Evolutionary conservation across 2,888 invertebrate species (phyloP).

Genomic region (Peribatodes rhomboidaria): DNA sequence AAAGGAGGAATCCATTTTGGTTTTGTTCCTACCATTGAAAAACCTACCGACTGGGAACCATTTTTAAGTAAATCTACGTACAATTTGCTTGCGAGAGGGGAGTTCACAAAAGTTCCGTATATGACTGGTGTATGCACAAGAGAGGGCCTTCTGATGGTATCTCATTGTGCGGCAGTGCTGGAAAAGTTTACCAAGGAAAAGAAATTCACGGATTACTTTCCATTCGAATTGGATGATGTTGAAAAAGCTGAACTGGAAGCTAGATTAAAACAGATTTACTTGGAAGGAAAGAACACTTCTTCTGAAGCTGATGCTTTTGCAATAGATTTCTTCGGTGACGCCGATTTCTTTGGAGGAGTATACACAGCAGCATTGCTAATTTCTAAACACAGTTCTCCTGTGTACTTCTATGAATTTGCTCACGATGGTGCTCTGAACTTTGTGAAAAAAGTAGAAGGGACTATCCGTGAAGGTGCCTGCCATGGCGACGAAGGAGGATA

Average conservation of each 20-base stretch:
- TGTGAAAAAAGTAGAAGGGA: conserved; percentile 74
- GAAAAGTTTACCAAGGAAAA: conserved; percentile 60
- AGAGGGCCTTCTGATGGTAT: conserved; percentile 76
- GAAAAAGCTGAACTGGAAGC: conserved; percentile 60
- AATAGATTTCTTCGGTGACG: conserved; percentile 81
- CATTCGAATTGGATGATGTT: conserved; percentile 61
- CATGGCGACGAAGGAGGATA: conserved; percentile 88
- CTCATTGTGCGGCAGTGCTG: conserved; percentile 47
- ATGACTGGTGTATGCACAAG: conserved; percentile 80
- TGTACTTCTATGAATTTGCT: conserved; percentile 87
- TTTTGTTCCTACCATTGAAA: conserved; percentile 81
- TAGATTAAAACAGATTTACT: conserved; percentile 75
- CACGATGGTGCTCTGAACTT: conserved; percentile 85
- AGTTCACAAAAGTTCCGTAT: conserved; percentile 79
- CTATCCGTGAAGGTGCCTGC: conserved; percentile 81
- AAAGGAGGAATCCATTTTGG: conserved; percentile 77
- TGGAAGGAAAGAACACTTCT: conserved; percentile 66
- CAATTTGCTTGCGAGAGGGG: conserved; percentile 68
- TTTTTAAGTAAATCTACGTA: conserved; percentile 77
- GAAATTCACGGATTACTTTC: conserved; percentile 66
- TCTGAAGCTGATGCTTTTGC: conserved; percentile 72
- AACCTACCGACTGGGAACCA: conserved; percentile 72
- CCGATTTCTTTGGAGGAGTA: conserved; percentile 74
- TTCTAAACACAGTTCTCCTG: conserved; percentile 70
- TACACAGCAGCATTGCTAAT: conserved; percentile 68